Conservation (phyloP, 1,140 invertebrate genomes). For the Physella acuta region DNA sequence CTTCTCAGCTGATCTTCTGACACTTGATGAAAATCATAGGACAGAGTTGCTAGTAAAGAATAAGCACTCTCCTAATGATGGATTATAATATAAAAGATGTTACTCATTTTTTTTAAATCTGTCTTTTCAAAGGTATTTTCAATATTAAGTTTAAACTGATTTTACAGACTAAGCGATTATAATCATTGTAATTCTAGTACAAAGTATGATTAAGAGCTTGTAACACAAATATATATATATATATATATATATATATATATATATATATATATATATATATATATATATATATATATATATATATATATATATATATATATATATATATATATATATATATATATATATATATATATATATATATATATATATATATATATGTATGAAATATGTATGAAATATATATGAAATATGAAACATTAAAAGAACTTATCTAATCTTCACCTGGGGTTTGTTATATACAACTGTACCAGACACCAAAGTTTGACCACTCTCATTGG, state of each 20-base stretch:
- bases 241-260: not conserved
- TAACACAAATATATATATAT: too few species aligned
- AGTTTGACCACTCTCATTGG: conserved; percentile 27
- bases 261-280: not conserved
- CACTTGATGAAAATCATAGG: conserved; percentile 2
- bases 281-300: not conserved
- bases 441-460: conserved; percentile 27
- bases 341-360: not conserved
- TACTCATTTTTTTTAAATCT: too few species aligned
- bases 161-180: too few species aligned
- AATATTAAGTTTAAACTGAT: too few species aligned
- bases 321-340: not conserved
- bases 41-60: conserved; percentile 23
- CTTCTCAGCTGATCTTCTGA: not conserved
- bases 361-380: not conserved
- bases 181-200: too few species aligned
- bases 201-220: too few species aligned
- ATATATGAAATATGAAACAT: not conserved
- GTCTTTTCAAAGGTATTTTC: too few species aligned
- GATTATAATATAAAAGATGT: too few species aligned
- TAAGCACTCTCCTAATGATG: conserved; percentile 13
- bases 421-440: not conserved
- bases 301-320: not conserved
- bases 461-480: conserved; percentile 34
- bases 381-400: not conserved